A percentile compares a stretch with the other conserved stretches of the same genome.
Evolutionary conservation across 2,113 vertebrate genomes (phyloP).

Genomic region (Isurus oxyrinchus): DNA sequence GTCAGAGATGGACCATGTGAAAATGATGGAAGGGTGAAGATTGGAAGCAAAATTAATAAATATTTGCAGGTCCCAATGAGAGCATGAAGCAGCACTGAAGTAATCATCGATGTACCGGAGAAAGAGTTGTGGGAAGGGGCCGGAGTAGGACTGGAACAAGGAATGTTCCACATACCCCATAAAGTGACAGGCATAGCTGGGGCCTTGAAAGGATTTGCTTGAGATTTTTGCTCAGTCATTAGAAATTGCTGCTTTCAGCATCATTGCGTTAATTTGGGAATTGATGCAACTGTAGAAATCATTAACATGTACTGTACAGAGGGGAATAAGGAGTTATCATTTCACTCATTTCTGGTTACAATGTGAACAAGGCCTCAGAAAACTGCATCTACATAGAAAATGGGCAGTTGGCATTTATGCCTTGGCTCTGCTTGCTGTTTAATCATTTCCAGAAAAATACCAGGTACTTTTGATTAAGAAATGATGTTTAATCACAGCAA

Average conservation of each 20-base stretch:
- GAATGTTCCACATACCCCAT: too few relatives aligned
- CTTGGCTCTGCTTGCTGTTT: not conserved
- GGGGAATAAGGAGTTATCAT: not conserved
- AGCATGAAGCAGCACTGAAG: too few relatives aligned
- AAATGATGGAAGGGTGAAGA: too few relatives aligned
- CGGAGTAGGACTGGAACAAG: too few relatives aligned
- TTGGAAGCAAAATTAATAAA: too few relatives aligned
- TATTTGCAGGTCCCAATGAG: too few relatives aligned
- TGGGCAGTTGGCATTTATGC: not conserved
- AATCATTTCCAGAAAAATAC: not conserved
- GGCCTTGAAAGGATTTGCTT: too few relatives aligned
- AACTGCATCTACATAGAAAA: not conserved
- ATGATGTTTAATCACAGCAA: not conserved
- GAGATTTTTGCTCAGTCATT: not conserved
- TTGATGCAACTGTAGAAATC: not conserved
- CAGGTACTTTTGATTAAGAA: not conserved
- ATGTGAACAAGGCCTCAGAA: not conserved
- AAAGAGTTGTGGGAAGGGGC: too few relatives aligned
- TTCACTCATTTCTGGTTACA: not conserved
- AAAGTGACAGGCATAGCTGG: too few relatives aligned
- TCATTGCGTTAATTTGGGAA: not conserved
- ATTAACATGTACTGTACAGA: not conserved
- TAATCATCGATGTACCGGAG: too few relatives aligned
- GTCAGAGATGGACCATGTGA: too few relatives aligned
- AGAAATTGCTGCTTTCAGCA: not conserved